Evolutionary conservation across 1,140 invertebrate species (phyloP).

Genomic region (Plutomurus gul): DNA sequence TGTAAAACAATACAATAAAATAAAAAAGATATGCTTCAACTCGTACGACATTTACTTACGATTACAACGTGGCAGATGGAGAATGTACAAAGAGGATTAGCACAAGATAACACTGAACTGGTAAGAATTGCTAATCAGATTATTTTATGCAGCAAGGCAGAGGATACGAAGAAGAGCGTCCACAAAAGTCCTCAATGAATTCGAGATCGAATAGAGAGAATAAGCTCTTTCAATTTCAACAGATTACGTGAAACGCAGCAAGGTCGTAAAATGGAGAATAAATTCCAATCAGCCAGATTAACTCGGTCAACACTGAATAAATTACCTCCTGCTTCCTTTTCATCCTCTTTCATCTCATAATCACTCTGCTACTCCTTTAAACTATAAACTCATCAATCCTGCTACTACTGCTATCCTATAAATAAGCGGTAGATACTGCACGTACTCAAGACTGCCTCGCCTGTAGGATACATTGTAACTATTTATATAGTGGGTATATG

Average conservation of each 20-base stretch:
- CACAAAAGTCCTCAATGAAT: neutral
- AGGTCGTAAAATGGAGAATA: neutral
- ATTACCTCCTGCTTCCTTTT: conserved; percentile 14
- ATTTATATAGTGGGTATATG: too few species aligned
- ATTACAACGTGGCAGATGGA: neutral
- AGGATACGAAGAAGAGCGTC: neutral
- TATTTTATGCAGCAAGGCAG: neutral
- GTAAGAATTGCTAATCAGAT: conserved; percentile 25
- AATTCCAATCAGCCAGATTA: conserved; percentile 23
- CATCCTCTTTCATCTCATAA: neutral
- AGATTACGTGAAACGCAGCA: conserved; percentile 13
- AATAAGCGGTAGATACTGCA: too few species aligned
- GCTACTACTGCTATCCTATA: too few species aligned
- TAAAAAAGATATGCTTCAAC: neutral
- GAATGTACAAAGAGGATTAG: conserved; percentile 9
- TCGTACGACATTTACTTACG: neutral
- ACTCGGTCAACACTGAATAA: conserved; percentile 28
- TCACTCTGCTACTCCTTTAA: neutral
- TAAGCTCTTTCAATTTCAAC: conserved; percentile 23
- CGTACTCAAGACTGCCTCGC: too few species aligned
- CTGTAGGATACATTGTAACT: too few species aligned
- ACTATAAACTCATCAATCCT: neutral
- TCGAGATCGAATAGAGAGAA: neutral
- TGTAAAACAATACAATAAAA: conserved; percentile 15
- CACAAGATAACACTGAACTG: neutral